phyloP scores from a whole-genome alignment of 1,140 invertebrate species.

The Maniola jurtina region DNA sequence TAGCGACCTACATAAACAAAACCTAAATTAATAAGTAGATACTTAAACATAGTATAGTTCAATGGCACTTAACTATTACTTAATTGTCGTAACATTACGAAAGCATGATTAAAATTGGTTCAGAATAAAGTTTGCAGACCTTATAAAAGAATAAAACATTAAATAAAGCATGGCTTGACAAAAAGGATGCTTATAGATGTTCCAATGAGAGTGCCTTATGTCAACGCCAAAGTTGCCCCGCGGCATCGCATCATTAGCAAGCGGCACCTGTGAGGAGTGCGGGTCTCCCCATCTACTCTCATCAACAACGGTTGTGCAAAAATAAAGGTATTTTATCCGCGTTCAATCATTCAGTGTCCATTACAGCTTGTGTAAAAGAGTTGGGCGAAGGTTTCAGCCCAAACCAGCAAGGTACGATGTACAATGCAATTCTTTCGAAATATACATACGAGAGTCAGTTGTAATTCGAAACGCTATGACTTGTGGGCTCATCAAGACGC shows the following conservation, averaged over 20 bases:
- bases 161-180: conserved; percentile 41
- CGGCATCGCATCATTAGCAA: conserved; percentile 65
- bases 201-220: conserved; percentile 54
- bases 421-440: conserved; percentile 30
- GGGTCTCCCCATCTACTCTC: conserved; percentile 38
- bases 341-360: conserved; percentile 16
- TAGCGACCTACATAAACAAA: too few relatives aligned
- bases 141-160: conserved; percentile 16
- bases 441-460: conserved; percentile 30
- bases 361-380: conserved; percentile 16
- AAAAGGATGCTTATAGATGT: conserved; percentile 57
- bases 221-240: conserved; percentile 52
- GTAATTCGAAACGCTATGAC: conserved; percentile 54
- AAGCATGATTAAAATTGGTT: too few relatives aligned
- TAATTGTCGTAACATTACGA: too few relatives aligned
- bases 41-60: too few relatives aligned
- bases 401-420: conserved; percentile 38
- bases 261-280: conserved; percentile 54
- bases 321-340: background rate
- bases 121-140: background rate
- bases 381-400: background rate
- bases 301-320: conserved; percentile 17
- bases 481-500: conserved; percentile 68
- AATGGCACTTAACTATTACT: too few relatives aligned
- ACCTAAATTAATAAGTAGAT: too few relatives aligned